Evolutionary conservation across 2,888 invertebrate genomes (phyloP).

Genomic region (Dinocampus coccinellae): DNA sequence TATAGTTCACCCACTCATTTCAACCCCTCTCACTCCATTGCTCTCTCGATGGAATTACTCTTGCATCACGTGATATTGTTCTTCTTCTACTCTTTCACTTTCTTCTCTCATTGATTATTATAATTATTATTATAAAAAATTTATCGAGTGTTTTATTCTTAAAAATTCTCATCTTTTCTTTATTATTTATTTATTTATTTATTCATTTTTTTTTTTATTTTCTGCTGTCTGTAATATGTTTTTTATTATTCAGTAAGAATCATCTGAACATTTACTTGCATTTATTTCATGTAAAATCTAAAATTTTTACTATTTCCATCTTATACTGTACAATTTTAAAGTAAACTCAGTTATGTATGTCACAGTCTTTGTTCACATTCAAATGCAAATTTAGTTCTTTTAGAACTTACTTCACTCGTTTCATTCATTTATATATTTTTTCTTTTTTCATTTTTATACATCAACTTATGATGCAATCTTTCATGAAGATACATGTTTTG

Average conservation of each 20-base stretch:
- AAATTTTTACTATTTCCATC: conserved; percentile 34
- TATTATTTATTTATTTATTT: no score
- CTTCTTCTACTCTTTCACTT: conserved; percentile 1
- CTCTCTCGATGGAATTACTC: not conserved
- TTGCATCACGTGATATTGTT: not conserved
- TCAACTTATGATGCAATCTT: not conserved
- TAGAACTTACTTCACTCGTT: not conserved
- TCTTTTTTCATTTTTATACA: not conserved
- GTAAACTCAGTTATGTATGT: conserved; percentile 38
- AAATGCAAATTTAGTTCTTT: conserved; percentile 35
- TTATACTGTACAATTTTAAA: conserved; percentile 23
- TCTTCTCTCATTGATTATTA: no score
- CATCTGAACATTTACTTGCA: conserved; percentile 29
- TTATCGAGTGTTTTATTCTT: no score
- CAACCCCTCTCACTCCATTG: conserved; percentile 16
- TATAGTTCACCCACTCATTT: conserved; percentile 53
- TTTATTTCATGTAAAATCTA: conserved; percentile 2
- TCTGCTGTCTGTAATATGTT: no score
- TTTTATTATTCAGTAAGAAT: no score
- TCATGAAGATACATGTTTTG: not conserved
- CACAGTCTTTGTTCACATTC: conserved; percentile 32
- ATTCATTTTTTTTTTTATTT: not conserved
- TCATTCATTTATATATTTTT: no score
- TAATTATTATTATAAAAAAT: no score
- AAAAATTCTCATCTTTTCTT: not conserved